A percentile compares a stretch with the other conserved stretches of the same genome.
Evolutionary conservation across 2,113 vertebrate genomes (phyloP).

Genomic region (Nannospalax galili): DNA sequence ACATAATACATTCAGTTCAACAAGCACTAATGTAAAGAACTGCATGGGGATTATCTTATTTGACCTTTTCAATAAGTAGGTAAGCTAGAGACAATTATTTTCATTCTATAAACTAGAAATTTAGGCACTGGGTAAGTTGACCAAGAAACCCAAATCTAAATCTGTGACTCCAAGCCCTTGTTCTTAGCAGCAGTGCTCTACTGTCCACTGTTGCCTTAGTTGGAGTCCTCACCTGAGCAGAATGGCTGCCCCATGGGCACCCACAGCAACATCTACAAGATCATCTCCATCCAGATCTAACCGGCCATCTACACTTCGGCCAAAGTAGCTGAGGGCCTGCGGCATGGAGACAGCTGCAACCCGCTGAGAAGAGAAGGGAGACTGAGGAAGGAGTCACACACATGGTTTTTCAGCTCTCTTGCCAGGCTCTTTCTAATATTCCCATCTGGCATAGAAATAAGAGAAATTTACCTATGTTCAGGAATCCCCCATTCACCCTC

Average conservation of each 20-base stretch:
- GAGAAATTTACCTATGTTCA: not conserved
- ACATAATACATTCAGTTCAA: not conserved
- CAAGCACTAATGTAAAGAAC: not conserved
- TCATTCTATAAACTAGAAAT: conserved; percentile 20
- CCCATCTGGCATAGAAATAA: not conserved
- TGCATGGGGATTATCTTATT: not conserved
- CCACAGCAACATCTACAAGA: conserved; percentile 94
- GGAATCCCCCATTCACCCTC: not conserved
- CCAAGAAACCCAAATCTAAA: not conserved
- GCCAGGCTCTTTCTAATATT: not conserved
- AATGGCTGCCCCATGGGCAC: conserved; percentile 92
- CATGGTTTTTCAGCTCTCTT: not conserved
- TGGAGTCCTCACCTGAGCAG: conserved; percentile 89
- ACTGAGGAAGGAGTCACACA: not conserved
- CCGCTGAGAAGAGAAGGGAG: conserved; percentile 84
- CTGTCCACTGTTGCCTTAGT: rapidly evolving
- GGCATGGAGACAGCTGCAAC: conserved; percentile 89
- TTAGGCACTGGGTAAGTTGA: not conserved
- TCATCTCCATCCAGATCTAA: conserved; percentile 93
- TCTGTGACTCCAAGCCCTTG: not conserved
- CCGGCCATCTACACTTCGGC: conserved; percentile 92
- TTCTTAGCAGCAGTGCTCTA: not conserved
- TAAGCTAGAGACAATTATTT: not conserved
- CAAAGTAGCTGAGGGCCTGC: conserved; percentile 92
- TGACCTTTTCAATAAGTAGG: not conserved